Evolutionary conservation across 2,113 vertebrate genomes (phyloP).

Genomic region (Nannospalax galili): DNA sequence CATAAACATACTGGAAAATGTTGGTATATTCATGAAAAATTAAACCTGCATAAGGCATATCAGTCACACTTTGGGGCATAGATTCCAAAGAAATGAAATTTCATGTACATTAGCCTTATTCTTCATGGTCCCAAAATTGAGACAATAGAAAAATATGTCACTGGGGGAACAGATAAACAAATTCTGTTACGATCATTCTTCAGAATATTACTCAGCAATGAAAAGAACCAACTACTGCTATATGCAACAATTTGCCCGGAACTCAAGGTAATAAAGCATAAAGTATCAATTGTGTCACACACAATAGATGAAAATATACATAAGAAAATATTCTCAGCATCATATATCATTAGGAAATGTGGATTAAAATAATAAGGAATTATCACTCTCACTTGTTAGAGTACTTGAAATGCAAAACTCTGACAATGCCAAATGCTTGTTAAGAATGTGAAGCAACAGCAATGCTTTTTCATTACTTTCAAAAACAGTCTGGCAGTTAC

Average conservation of each 20-base stretch:
- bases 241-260: neutral
- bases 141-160: neutral
- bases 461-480: neutral
- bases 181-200: neutral
- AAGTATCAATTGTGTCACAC: neutral
- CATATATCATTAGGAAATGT: neutral
- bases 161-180: neutral
- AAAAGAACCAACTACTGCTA: neutral
- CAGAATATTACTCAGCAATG: neutral
- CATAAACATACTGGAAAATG: neutral
- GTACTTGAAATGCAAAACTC: neutral
- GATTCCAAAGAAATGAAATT: neutral
- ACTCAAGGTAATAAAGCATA: neutral
- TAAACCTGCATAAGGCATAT: neutral
- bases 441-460: neutral
- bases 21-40: neutral
- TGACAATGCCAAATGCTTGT: neutral
- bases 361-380: conserved; percentile 4
- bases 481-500: neutral
- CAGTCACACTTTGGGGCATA: neutral
- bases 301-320: neutral
- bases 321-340: neutral
- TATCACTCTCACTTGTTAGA: neutral
- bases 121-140: neutral
- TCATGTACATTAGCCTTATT: neutral